These are phyloP conservation scores for Thyatira batis DNA, from an alignment of 2,888 invertebrate genomes.

Conservation along the genomic window DNA sequence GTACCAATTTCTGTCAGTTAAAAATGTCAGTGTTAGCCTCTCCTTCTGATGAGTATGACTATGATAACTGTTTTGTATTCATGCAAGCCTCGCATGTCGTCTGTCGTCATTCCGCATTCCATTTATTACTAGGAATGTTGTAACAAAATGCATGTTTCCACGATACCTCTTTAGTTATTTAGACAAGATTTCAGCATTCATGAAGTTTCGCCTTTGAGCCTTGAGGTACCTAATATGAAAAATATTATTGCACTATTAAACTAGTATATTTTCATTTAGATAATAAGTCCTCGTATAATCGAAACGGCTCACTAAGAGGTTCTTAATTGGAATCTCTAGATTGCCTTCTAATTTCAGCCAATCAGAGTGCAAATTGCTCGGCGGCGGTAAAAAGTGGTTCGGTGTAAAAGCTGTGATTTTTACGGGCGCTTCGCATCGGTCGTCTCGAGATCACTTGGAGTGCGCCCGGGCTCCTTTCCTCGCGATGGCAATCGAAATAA, in stretches of 20 bases:
- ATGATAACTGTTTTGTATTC: conserved; percentile 66
- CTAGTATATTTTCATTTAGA: conserved; percentile 10
- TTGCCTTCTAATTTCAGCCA: conserved; percentile 55
- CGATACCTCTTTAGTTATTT: neutral
- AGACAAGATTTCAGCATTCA: neutral
- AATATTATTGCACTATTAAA: neutral
- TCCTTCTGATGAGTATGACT: conserved; percentile 33
- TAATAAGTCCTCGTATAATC: conserved; percentile 33
- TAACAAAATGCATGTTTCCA: conserved; percentile 33
- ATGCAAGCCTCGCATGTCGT: conserved; percentile 50
- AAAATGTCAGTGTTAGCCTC: conserved; percentile 26
- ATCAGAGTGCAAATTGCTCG: conserved; percentile 56
- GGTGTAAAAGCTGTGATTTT: conserved; percentile 63
- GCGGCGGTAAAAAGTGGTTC: conserved; percentile 49
- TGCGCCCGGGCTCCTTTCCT: conserved; percentile 61
- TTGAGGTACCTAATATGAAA: no score
- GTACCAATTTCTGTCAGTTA: conserved; percentile 6
- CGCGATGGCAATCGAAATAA: conserved; percentile 79
- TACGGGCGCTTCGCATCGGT: conserved; percentile 52
- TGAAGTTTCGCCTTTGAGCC: neutral
- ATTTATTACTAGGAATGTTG: conserved; percentile 62
- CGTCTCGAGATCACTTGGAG: conserved; percentile 57
- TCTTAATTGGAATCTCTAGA: conserved; percentile 48
- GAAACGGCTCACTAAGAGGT: conserved; percentile 34
- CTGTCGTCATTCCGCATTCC: conserved; percentile 69